These are phyloP conservation scores for Scomber scombrus DNA, from an alignment of 2,113 vertebrate genomes.

Conservation along the genomic window DNA sequence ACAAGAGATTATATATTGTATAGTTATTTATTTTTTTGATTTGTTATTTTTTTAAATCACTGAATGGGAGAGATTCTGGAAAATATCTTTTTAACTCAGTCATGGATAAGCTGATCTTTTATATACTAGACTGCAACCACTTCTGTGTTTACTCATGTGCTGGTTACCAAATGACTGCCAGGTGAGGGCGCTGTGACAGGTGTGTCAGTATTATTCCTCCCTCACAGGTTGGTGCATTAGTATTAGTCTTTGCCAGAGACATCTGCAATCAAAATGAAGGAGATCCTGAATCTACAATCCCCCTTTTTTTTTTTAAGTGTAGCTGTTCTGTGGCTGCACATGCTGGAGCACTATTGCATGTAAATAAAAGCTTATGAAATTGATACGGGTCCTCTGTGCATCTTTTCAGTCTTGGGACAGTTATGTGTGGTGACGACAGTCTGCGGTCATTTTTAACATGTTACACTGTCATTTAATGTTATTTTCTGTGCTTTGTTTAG, in stretches of 20 bases:
- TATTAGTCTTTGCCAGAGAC: slow-evolving; percentile 80
- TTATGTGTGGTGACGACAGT: not conserved
- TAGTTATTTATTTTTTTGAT: slow-evolving; percentile 82
- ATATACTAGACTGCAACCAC: slow-evolving; percentile 65
- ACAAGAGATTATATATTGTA: slow-evolving; percentile 83
- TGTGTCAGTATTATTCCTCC: slow-evolving; percentile 71
- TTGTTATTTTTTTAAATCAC: slow-evolving; percentile 73
- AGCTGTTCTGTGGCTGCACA: slow-evolving; percentile 70
- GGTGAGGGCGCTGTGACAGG: slow-evolving; percentile 70
- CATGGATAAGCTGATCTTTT: slow-evolving; percentile 79
- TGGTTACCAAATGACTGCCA: slow-evolving; percentile 78
- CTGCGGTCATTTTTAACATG: not conserved
- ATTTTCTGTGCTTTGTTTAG: not conserved
- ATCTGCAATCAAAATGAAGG: slow-evolving; percentile 83
- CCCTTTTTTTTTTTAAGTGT: slow-evolving; percentile 53
- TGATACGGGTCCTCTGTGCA: slow-evolving; percentile 9
- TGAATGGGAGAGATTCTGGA: slow-evolving; percentile 84
- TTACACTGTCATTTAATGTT: not conserved
- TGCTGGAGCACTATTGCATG: slow-evolving; percentile 86
- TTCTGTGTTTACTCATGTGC: slow-evolving; percentile 74
- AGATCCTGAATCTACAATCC: slow-evolving; percentile 77
- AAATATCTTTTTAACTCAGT: slow-evolving; percentile 77
- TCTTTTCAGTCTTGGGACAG: slow-evolving; percentile 13
- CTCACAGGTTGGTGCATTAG: slow-evolving; percentile 68
- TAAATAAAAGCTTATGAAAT: slow-evolving; percentile 87